Evolutionary conservation across 2,113 vertebrate species (phyloP).

Genomic region (Lanius collurio): DNA sequence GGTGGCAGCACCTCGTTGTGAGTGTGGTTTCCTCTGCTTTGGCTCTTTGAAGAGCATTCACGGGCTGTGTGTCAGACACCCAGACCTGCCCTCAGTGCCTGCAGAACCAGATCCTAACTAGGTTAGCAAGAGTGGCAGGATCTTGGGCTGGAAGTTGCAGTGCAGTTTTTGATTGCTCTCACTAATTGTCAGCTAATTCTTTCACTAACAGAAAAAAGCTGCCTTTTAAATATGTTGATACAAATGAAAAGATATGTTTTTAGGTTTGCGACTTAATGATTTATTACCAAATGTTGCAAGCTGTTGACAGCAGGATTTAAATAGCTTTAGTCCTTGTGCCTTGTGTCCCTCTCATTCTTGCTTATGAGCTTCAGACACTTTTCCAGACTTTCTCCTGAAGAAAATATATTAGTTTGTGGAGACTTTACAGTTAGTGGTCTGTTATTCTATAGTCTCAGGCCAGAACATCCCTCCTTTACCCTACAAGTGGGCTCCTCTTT

Average conservation of each 20-base stretch:
- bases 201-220: background rate
- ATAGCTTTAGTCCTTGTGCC: background rate
- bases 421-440: background rate
- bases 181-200: background rate
- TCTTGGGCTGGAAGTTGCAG: background rate
- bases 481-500: background rate
- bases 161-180: background rate
- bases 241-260: background rate
- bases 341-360: background rate
- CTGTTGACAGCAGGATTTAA: background rate
- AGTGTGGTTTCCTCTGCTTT: background rate
- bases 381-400: background rate
- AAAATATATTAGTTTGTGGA: background rate
- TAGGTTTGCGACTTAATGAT: background rate
- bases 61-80: accelerated
- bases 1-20: background rate
- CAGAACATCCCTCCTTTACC: background rate
- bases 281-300: background rate
- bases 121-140: background rate
- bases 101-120: background rate
- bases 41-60: background rate
- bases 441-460: background rate
- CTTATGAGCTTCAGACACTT: background rate
- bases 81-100: accelerated
- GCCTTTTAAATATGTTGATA: background rate